phyloP scores from a whole-genome alignment of 2,113 vertebrate genomes.

The Muntiacus muntjak region DNA sequence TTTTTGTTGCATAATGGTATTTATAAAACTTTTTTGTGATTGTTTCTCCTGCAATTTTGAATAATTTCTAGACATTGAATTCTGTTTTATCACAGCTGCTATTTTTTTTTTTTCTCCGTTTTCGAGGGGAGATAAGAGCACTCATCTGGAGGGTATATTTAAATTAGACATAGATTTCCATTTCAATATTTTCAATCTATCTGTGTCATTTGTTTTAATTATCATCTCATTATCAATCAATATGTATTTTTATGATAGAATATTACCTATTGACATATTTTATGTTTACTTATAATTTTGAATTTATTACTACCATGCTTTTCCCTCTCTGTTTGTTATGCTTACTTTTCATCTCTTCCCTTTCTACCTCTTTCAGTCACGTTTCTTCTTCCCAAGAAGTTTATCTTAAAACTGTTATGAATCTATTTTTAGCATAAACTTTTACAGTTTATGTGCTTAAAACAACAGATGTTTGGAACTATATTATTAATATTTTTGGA shows the following conservation, averaged over 20 bases:
- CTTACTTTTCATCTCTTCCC: neutral
- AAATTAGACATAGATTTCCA: neutral
- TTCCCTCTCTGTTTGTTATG: neutral
- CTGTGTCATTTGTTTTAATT: neutral
- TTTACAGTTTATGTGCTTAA: neutral
- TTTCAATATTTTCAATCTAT: neutral
- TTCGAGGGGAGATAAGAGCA: neutral
- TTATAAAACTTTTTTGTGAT: neutral
- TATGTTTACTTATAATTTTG: neutral
- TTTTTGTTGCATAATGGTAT: neutral
- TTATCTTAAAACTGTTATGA: neutral
- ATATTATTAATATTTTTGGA: neutral
- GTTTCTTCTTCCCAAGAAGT: neutral
- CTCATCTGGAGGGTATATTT: neutral
- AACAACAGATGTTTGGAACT: neutral
- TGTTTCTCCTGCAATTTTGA: neutral
- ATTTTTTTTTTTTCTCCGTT: neutral
- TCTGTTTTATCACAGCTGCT: neutral
- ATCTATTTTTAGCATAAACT: neutral
- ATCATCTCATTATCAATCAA: neutral
- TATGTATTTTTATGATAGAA: neutral
- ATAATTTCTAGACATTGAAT: neutral
- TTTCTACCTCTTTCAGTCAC: neutral
- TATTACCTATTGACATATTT: neutral
- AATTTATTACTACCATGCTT: neutral